A percentile compares a stretch with the other conserved stretches of the same genome.
phyloP scores from a whole-genome alignment of 2,797 vertebrate genomes.

The Delichon dasypus region DNA sequence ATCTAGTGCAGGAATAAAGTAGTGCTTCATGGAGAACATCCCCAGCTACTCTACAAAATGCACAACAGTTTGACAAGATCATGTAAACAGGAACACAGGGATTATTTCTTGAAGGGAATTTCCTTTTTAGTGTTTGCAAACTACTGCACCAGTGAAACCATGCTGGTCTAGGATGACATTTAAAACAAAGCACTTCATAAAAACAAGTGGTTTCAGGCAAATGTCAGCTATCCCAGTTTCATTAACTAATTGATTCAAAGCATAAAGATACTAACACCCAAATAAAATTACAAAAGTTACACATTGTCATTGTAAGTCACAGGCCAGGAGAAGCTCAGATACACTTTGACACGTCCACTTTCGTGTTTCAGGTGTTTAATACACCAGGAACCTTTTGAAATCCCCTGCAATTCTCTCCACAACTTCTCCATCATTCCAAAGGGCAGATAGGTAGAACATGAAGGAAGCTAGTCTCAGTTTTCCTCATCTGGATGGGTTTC shows the following conservation, averaged over 20 bases:
- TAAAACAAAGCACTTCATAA: background rate
- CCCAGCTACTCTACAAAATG: background rate
- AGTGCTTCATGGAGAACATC: background rate
- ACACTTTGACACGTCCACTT: background rate
- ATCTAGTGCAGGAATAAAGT: background rate
- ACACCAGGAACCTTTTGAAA: background rate
- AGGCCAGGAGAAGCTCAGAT: background rate
- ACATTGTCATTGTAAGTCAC: background rate
- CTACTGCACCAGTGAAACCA: background rate
- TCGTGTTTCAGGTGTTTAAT: background rate
- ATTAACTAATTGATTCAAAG: background rate
- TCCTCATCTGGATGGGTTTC: background rate
- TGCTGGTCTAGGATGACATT: background rate
- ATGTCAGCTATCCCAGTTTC: background rate
- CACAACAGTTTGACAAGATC: background rate
- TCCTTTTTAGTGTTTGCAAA: background rate
- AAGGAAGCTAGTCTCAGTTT: background rate
- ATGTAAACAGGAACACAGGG: background rate
- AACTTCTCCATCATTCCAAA: background rate
- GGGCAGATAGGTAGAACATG: background rate
- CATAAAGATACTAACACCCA: background rate
- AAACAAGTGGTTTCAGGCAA: constrained; percentile 4
- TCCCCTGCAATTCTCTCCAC: background rate
- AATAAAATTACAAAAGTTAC: background rate
- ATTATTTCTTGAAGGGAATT: constrained; percentile 8